phyloP scores from a whole-genome alignment of 2,888 invertebrate genomes.

The Rhorus exstirpatorius region DNA sequence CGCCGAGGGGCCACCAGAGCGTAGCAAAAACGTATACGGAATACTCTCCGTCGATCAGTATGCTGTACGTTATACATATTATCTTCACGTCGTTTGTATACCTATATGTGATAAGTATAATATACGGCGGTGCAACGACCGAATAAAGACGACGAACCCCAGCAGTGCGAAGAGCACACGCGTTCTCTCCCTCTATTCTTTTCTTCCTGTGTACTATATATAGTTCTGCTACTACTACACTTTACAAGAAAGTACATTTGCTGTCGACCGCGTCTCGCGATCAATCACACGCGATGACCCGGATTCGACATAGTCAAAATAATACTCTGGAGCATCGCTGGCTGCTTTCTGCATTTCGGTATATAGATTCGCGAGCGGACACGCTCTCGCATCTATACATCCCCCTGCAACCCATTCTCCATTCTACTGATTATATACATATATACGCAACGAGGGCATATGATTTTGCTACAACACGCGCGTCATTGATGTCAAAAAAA shows the following conservation, averaged over 20 bases:
- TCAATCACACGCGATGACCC: constrained; percentile 68
- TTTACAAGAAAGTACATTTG: constrained; percentile 2
- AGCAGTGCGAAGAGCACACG: constrained; percentile 38
- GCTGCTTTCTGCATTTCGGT: constrained; percentile 41
- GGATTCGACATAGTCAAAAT: constrained; percentile 51
- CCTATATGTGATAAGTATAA: constrained; percentile 33
- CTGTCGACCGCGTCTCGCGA: too few species aligned
- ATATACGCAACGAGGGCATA: too few species aligned
- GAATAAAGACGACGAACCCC: constrained; percentile 53
- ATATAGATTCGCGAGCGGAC: not conserved
- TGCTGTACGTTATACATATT: constrained; percentile 14
- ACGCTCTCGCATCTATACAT: not conserved
- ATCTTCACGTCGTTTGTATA: constrained; percentile 25
- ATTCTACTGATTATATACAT: not conserved
- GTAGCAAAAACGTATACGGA: constrained; percentile 37
- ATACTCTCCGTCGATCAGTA: not conserved
- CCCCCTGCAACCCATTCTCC: not conserved
- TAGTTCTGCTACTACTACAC: not conserved
- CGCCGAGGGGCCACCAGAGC: constrained; percentile 50
- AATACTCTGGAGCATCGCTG: constrained; percentile 47
- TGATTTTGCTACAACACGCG: too few species aligned
- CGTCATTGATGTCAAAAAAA: too few species aligned
- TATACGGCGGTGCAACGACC: constrained; percentile 64
- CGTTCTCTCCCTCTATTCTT: constrained; percentile 31
- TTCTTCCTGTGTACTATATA: constrained; percentile 10